Percentiles rank a stretch among this genome's conserved stretches.
Conservation (phyloP, 2,113 vertebrate species). For the Lophochroa leadbeateri region DNA sequence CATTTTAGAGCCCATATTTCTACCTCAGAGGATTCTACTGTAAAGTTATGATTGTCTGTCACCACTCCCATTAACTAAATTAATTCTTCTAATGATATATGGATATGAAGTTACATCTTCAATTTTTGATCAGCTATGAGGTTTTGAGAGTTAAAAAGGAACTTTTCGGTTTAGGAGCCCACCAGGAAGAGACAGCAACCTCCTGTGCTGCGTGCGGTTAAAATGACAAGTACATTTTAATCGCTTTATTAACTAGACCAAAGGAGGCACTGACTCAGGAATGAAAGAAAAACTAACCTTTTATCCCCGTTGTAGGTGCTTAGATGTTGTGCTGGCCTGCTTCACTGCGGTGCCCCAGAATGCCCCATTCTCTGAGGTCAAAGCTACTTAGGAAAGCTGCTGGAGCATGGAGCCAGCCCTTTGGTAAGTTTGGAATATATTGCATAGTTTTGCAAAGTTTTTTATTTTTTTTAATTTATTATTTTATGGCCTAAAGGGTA, state of each 20-base stretch:
- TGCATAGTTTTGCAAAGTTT: constrained; percentile 72
- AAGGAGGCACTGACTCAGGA: background rate
- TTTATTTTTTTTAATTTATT: constrained; percentile 3
- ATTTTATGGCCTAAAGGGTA: constrained; percentile 64
- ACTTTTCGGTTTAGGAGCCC: background rate
- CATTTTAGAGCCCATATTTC: background rate
- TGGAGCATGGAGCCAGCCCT: constrained; percentile 65
- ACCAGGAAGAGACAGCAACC: background rate
- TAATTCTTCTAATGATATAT: background rate
- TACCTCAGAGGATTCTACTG: background rate
- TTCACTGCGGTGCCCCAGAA: constrained; percentile 26
- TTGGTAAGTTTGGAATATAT: constrained; percentile 64
- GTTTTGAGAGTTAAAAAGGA: background rate
- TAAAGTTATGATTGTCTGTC: background rate
- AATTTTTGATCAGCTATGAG: background rate
- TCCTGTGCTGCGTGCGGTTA: background rate
- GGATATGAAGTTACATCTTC: background rate
- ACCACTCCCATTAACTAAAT: background rate
- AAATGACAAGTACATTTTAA: background rate
- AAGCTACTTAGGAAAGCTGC: constrained; percentile 60
- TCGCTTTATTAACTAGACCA: background rate
- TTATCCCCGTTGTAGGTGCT: constrained; percentile 52
- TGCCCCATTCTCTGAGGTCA: constrained; percentile 51
- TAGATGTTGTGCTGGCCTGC: constrained; percentile 42
- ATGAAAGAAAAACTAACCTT: constrained; percentile 27